A percentile compares a stretch with the other conserved stretches of the same genome.
These are phyloP conservation scores for Gadopsis bispinosus DNA, from an alignment of 2,797 vertebrate species.

Conservation along the genomic window DNA sequence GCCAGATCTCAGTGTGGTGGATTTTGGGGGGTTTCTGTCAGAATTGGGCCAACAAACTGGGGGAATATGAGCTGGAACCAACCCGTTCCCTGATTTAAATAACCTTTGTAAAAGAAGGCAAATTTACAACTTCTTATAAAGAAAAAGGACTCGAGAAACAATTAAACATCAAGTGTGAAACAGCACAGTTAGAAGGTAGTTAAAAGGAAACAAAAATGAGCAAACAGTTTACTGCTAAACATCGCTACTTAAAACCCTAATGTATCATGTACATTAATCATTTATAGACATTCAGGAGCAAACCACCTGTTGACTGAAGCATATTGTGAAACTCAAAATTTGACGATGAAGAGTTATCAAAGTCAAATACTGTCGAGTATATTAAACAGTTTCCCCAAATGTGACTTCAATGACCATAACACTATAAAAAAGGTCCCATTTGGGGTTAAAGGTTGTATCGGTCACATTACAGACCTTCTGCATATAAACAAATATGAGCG, in stretches of 20 bases:
- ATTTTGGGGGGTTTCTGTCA: slow-evolving; percentile 55
- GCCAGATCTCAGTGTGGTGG: slow-evolving; percentile 59
- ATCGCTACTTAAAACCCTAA: slow-evolving; percentile 42
- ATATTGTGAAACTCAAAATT: slow-evolving; percentile 6
- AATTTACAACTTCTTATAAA: slow-evolving; percentile 85
- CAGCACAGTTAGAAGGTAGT: slow-evolving; percentile 18
- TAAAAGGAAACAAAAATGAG: slow-evolving; percentile 32
- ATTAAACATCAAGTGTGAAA: slow-evolving; percentile 69
- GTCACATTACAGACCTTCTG: slow-evolving; percentile 22
- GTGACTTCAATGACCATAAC: slow-evolving; percentile 63
- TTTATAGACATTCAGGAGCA: slow-evolving; percentile 8
- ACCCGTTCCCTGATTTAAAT: slow-evolving; percentile 83
- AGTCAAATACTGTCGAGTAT: slow-evolving; percentile 14
- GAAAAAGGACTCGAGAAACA: slow-evolving; percentile 77
- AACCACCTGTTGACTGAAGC: slow-evolving; percentile 27
- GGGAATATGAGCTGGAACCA: slow-evolving; percentile 79
- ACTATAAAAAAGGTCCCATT: slow-evolving; percentile 66
- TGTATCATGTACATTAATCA: slow-evolving; percentile 37
- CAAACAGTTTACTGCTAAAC: slow-evolving; percentile 40
- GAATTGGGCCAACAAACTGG: slow-evolving; percentile 64
- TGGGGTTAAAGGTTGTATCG: slow-evolving; percentile 11
- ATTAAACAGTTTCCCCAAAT: slow-evolving; percentile 33
- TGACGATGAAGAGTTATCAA: slow-evolving; percentile 14
- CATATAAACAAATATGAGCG: slow-evolving; percentile 23
- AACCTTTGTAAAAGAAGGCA: slow-evolving; percentile 84